Conservation (phyloP, 2,113 vertebrate species). For the Synodontis membranacea region DNA sequence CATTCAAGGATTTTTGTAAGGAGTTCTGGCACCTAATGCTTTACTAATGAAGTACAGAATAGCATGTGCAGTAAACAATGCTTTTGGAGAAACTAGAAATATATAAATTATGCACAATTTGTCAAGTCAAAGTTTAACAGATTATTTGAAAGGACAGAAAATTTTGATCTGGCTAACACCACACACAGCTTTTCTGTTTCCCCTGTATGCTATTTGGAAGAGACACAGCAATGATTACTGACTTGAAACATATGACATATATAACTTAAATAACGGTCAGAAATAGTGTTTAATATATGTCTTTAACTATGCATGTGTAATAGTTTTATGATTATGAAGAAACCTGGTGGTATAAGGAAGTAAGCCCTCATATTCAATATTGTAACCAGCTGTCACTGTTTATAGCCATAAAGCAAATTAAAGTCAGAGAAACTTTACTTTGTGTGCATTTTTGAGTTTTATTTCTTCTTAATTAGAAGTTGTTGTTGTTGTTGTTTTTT, state of each 20-base stretch:
- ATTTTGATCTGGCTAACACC: not conserved
- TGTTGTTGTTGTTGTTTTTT: no score
- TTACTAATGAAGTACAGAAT: not conserved
- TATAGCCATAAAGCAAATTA: not conserved
- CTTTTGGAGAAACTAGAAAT: not conserved
- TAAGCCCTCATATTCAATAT: not conserved
- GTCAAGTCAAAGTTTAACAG: slow-evolving; percentile 3
- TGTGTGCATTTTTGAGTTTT: not conserved
- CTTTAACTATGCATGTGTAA: not conserved
- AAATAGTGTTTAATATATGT: not conserved
- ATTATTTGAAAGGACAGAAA: not conserved
- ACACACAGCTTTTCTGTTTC: not conserved
- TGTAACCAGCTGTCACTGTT: not conserved
- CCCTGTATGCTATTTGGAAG: not conserved
- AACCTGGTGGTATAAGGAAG: not conserved
- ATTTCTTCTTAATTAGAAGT: not conserved
- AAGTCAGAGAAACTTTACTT: not conserved
- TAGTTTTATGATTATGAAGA: not conserved
- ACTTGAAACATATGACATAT: not conserved
- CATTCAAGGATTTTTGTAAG: not conserved
- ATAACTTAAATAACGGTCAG: not conserved
- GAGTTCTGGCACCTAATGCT: not conserved
- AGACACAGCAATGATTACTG: not conserved
- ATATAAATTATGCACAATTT: not conserved
- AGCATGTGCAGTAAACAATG: not conserved